Percentiles rank a stretch among this genome's conserved stretches.
Conservation (phyloP, 2,113 vertebrate genomes). For the Rafetus swinhoei region DNA sequence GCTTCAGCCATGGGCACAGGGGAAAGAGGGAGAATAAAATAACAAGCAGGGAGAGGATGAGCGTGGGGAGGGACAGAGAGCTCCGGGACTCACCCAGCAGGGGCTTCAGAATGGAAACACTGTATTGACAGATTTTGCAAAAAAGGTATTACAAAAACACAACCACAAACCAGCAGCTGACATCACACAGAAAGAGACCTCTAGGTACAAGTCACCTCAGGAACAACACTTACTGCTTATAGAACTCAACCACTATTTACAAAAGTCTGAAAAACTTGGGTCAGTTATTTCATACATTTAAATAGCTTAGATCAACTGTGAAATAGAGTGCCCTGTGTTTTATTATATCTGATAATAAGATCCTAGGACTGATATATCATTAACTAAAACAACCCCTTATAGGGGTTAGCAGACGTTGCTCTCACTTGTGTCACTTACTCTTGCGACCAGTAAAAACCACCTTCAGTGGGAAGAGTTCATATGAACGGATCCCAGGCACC, state of each 20-base stretch:
- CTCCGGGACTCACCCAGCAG: not conserved
- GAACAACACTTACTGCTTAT: slow-evolving; percentile 36
- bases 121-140: slow-evolving; percentile 69
- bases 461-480: not conserved
- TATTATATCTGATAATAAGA: slow-evolving; percentile 40
- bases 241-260: slow-evolving; percentile 64
- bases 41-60: not conserved
- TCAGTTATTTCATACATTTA: slow-evolving; percentile 7
- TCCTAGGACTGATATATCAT: slow-evolving; percentile 42
- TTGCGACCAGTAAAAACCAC: slow-evolving; percentile 53
- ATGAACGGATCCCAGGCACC: not conserved
- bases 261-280: slow-evolving; percentile 8
- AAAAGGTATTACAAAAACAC: slow-evolving; percentile 62
- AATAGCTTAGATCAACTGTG: slow-evolving; percentile 51
- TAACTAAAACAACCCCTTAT: slow-evolving; percentile 50
- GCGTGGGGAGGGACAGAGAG: not conserved
- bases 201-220: slow-evolving; percentile 51
- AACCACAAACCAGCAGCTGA: slow-evolving; percentile 63
- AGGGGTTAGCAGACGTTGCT: slow-evolving; percentile 60
- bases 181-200: slow-evolving; percentile 61
- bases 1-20: rapidly evolving
- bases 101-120: slow-evolving; percentile 40
- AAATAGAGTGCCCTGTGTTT: slow-evolving; percentile 60
- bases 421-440: slow-evolving; percentile 52
- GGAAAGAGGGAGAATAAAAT: not conserved